phyloP scores from a whole-genome alignment of 37 sponge, comb jelly and placozoan genomes.

The Petrosia ficiformis region DNA sequence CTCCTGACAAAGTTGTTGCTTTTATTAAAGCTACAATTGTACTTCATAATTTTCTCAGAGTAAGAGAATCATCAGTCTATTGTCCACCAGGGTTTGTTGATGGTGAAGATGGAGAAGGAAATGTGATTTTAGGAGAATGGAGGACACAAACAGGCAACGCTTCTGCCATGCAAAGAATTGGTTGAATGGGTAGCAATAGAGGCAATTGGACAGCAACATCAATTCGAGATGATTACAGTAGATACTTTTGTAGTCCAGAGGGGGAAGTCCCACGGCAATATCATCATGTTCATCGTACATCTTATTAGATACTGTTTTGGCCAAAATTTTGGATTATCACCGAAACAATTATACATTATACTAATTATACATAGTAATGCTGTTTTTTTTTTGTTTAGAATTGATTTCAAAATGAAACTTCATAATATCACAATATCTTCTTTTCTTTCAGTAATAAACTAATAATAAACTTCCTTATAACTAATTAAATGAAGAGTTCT shows the following conservation, averaged over 20 bases:
- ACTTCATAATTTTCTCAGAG: not conserved
- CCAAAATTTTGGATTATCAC: not conserved
- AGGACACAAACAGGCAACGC: not conserved
- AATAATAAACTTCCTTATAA: no score
- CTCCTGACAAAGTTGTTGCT: not conserved
- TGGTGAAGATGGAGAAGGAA: not conserved
- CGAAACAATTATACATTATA: not conserved
- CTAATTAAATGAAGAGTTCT: no score
- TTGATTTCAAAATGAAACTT: no score
- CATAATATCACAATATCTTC: no score
- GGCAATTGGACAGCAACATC: not conserved
- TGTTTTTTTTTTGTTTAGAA: no score
- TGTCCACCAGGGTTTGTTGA: not conserved
- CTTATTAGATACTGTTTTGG: not conserved
- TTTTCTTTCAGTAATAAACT: no score
- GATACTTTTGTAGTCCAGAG: not conserved
- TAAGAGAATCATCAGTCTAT: not conserved
- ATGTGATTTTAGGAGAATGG: not conserved
- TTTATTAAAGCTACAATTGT: not conserved
- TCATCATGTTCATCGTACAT: not conserved
- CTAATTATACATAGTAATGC: no score
- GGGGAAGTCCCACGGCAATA: not conserved
- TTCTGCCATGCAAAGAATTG: not conserved
- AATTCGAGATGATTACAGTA: not conserved
- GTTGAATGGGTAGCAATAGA: not conserved